Base-by-base conservation (phyloP, 2,888 invertebrate genomes). In the Pherbina coryleti region DNA sequence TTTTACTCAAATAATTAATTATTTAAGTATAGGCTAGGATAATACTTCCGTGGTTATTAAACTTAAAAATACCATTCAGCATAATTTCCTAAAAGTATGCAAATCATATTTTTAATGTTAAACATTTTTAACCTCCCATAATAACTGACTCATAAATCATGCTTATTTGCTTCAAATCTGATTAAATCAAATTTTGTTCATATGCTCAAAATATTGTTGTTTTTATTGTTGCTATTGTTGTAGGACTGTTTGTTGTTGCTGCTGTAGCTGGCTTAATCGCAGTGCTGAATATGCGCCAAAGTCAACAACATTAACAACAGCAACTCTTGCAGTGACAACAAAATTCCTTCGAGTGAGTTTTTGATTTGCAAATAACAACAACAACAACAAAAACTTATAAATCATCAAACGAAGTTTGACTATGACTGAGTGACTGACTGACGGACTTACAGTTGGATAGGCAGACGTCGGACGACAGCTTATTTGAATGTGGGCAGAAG, bases 211-310 rank as follows among this genome's bases (percentile, higher is more conserved):
- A 31, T 3, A 67, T 2, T 64, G 57, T 57, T 79, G 76, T n/a
- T 67, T 5, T 67, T 74, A 60, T 75, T 78, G 51, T 72, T 7
- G 57, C 72, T 78, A 44, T 72, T 7, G 57, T n/a, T 73, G 31
- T 71, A 76, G 37, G 53, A 62, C 25, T 37, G 60, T n/a, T 22
- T 64, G 51, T 60, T 77, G 69, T 34, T 17, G 44, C 28, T 66
- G 69, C 70, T 76, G 76, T 76, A 51, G 37, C 62, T 69, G 69
- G 31, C 69, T 34, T 69, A 37, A 60, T 70, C 51, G 60, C 49
- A 57, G 60, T 60, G 69, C 44, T 76, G 14, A 57, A 60, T 62
- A 69, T 70, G 60, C 76, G 31, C 31, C 53, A 66, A 53, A 49
- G 44, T 49, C 25, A 67, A 67, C 37, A 17, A 4, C 64, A 9